A percentile compares a stretch with the other conserved stretches of the same genome.
Conservation (phyloP, 2,797 vertebrate species). For the Takifugu ocellatus region DNA sequence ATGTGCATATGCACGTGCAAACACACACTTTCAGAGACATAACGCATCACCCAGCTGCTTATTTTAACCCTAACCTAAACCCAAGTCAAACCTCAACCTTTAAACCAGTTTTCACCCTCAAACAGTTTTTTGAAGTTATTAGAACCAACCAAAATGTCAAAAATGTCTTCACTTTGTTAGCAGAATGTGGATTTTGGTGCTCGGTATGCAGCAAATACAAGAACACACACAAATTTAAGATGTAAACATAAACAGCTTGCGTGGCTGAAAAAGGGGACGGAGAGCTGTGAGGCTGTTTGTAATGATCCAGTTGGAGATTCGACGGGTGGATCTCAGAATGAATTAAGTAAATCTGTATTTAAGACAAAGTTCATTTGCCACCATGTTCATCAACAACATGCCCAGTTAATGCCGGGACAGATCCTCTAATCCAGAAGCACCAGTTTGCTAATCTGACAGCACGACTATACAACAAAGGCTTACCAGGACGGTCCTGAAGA, state of each 20-base stretch:
- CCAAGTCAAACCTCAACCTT: no score
- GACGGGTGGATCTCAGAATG: constrained; percentile 15
- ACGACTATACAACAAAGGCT: no score
- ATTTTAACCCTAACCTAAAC: no score
- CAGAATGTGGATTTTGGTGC: no score
- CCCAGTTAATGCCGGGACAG: not conserved
- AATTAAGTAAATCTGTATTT: not conserved
- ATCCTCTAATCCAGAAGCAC: not conserved
- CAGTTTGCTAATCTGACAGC: not conserved
- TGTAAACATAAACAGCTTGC: not conserved
- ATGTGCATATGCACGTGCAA: no score
- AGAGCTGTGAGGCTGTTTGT: constrained; percentile 2
- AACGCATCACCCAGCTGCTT: no score
- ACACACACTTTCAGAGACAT: no score
- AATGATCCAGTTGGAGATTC: constrained; percentile 14
- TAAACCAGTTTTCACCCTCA: no score
- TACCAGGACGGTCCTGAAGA: not conserved
- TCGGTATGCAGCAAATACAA: no score
- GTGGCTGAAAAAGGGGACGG: constrained; percentile 10
- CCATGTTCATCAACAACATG: not conserved
- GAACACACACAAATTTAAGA: constrained; percentile 5
- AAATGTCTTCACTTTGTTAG: no score
- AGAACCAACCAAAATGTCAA: no score
- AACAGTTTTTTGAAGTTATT: no score
- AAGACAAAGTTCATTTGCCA: not conserved